Conservation (phyloP, 2,888 invertebrate species). For the Dendrolimus houi region DNA sequence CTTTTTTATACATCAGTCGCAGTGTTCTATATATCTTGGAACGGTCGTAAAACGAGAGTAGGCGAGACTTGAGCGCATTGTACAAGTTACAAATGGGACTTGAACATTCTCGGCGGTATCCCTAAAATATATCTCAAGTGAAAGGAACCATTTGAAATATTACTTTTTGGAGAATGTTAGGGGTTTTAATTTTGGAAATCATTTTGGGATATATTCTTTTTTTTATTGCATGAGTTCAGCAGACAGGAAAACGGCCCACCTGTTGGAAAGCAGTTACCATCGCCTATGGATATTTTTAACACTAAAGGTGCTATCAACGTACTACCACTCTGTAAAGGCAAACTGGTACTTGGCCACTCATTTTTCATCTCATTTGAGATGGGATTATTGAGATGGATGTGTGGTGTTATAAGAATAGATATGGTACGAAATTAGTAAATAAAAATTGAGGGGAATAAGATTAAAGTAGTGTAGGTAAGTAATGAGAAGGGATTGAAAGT, state of each 20-base stretch:
- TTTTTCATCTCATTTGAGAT: no score
- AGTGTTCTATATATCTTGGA: constrained; percentile 14
- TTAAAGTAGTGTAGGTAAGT: no score
- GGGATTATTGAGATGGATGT: no score
- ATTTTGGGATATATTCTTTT: background rate
- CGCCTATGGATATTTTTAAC: background rate
- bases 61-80: background rate
- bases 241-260: no score
- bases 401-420: no score
- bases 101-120: background rate
- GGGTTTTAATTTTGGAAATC: background rate
- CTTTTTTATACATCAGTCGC: constrained; percentile 18
- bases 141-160: background rate
- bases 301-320: background rate
- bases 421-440: no score
- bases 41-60: constrained; percentile 4
- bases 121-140: background rate
- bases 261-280: background rate
- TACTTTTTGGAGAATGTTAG: background rate
- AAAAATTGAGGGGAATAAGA: no score
- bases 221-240: background rate
- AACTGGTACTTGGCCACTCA: no score
- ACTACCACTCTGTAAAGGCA: no score
- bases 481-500: no score
- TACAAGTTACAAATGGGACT: background rate